A percentile compares a stretch with the other conserved stretches of the same genome.
These are phyloP conservation scores for Puffinus mauretanicus DNA, from an alignment of 2,113 vertebrate species.

Conservation along the genomic window DNA sequence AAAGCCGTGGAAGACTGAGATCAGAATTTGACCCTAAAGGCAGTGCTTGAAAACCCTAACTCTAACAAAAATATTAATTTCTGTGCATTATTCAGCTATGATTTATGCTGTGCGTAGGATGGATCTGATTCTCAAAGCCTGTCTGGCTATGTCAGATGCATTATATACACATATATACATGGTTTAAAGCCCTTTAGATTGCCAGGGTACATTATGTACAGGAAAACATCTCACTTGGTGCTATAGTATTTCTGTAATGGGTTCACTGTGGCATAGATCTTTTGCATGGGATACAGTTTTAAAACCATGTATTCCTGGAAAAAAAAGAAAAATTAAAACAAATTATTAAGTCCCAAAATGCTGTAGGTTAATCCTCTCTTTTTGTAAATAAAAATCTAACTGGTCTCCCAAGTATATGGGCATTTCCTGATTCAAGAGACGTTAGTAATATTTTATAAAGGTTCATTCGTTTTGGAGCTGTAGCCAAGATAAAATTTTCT, in stretches of 20 bases:
- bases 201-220: not conserved
- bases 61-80: conserved; percentile 2
- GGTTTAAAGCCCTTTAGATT: not conserved
- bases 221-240: not conserved
- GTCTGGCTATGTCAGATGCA: not conserved
- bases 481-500: not conserved
- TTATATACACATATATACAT: not conserved
- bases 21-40: not conserved
- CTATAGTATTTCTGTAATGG: not conserved
- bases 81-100: not conserved
- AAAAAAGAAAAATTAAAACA: not conserved
- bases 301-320: not conserved
- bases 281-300: not conserved
- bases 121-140: not conserved
- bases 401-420: not conserved
- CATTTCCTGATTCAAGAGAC: not conserved
- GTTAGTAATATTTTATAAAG: not conserved
- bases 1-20: not conserved
- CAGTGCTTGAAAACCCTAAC: not conserved
- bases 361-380: not conserved
- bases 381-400: not conserved
- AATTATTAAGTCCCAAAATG: not conserved
- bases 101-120: not conserved
- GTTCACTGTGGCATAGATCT: not conserved
- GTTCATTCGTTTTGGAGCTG: not conserved